Base-by-base conservation (phyloP, 2,797 vertebrate species). In the Anguilla pacifica region DNA sequence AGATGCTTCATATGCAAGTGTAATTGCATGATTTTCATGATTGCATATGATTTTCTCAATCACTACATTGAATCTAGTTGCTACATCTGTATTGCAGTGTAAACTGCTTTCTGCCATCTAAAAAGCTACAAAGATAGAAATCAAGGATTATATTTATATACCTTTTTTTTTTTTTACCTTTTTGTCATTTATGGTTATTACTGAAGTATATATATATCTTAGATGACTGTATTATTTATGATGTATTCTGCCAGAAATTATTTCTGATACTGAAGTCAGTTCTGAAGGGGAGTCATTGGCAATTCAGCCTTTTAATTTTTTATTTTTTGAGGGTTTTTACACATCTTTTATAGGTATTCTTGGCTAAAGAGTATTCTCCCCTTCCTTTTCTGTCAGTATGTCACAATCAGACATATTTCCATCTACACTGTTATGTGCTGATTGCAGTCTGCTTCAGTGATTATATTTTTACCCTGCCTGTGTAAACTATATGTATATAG, bases 401-500 rank as follows among this genome's bases (percentile, higher is more conserved):
- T 93, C 89, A 91, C 55, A 90, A 94, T 93, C 86, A 25, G 77
- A 93, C 93, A 92, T 91, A 88, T 70, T 53, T 84, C 64, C 43
- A 3, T 28, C 57, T 85, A 51, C 53, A 74, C 85, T 64, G 93
- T 91, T 51, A 49, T 49, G 10, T 82, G 92, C 94, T 92, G 94
- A 92, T 94, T 90, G 91, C 94, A 89, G 86, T 92, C 90, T 92
- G 94, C 94, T 95, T 95, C 91, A 89, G 93, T 93, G 96, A 93
- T 93, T 96, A 95, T 96, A 95, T 96, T 96, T 96, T 95, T 96
- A 96, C 91, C 92, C 90, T 55, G 86, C 84, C 85, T 96, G 93
- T 96, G 95, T 95, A 95, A 95, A 94, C 92, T 95, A 95, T 95
- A 94, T 96, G 95, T 96, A 96, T 91, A 96, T 96, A 96, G 87